Evolutionary conservation across 1,140 invertebrate species (phyloP), one percentile per base, ranked within the genome.

Genomic region (Marisa cornuarietis): DNA sequence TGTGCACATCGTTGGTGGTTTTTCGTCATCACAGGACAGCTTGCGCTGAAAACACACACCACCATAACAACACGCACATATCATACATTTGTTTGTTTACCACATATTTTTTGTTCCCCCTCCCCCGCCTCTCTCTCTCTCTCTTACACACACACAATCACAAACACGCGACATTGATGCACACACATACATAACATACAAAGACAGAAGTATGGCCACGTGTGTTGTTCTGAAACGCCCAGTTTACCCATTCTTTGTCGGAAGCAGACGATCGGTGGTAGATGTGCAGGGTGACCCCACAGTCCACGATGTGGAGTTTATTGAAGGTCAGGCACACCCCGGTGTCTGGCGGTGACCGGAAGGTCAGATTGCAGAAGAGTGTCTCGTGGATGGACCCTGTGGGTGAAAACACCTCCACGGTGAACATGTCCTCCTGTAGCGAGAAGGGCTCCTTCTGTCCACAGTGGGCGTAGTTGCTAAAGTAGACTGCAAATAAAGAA

Each of bases 401-500:
- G 42, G 71, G 71, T 24, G 71, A 76, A 14, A 42, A 69, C 14
- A 76, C 68, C 51, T 42, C 20, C 26, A 79, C 51, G 11, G 63
- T 74, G 71, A 75, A 81, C 22, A 54, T 42, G 16, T 79, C 80
- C 16, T 77, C 76, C 22, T 75, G 52, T 18, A 81, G 62, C 22
- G 54, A 24, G 52, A 78, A 78, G 61, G 31, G n/a, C 42, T 78
- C 51, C 22, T 52, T 54, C 8, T 58, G 31, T 49, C 52, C 31
- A 54, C 80, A 81, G 65, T 81, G 62, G n/a, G 58, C 80, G 52
- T 74, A 81, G 54, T 73, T 79, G 72, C 78, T 74, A 61, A 81
- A 71, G 54, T 78, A 81, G 42, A 81, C 80, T 81, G 76, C 51
- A 79, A 52, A 26, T 63, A 63, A 49, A 65, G 54, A n/a, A 79